Evolutionary conservation across 2,113 vertebrate genomes (phyloP), one percentile per base, ranked within the genome.

Genomic region (Motacilla tschutschensis): DNA sequence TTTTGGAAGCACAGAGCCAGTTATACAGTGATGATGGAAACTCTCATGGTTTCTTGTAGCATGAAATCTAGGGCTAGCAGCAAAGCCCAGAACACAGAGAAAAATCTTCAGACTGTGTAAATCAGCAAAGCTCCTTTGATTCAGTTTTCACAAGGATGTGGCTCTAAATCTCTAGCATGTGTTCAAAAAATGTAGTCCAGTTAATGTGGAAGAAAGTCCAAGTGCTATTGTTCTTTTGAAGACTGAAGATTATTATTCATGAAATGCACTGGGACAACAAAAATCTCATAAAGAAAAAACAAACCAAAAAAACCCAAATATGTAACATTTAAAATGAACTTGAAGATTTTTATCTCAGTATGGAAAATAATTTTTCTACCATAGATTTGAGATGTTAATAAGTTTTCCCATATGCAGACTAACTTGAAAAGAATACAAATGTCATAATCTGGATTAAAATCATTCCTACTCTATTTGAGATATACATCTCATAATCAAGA

Each of bases 371-470:
- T 79, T 91, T 93, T 92, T 93, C 60, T 91, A 78, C 72, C n/a
- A 44, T 88, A 90, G 72, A 91, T 92, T 88, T 83, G 69, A 87
- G 87, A 90, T 82, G 79, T 87, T 88, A 94, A 87, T 90, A 92
- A 84, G 35, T 78, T 87, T 92, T 90, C 19, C 58, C 9, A 58
- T 88, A 91, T 75, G 69, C 48, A 74, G 62, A 91, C 79, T 85
- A 88, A 93, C 92, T 88, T 92, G 87, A 96, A 95, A 96, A 92
- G 93, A 94, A 95, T 95, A 96, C 95, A 93, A 93, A 93, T 95
- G 70, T 90, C 89, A 93, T 93, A 89, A 94, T 93, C 90, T 40
- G 25, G 78, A 92, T 96, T 95, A 92, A 95, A 95, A 95, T 78
- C 74, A 89, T 94, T 94, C 86, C 88, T 89, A 62, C n/a, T 94